Evolutionary conservation across 2,113 vertebrate genomes (phyloP), one percentile per base, ranked within the genome.

Genomic region (Macrotus californicus): DNA sequence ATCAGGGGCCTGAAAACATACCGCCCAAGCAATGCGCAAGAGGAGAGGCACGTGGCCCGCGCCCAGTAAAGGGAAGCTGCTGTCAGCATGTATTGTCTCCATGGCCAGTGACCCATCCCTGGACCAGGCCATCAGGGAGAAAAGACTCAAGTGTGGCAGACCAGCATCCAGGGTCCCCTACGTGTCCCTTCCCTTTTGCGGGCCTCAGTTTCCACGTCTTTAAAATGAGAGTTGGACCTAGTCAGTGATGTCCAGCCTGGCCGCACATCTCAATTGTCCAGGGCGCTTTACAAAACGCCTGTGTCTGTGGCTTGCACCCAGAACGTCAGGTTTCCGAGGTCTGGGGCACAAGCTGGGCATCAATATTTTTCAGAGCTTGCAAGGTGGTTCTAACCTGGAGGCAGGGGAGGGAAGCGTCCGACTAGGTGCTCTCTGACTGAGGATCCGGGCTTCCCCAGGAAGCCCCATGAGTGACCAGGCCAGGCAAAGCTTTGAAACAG

Each of bases 1-100:
- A 16, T 11, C 2, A 41, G 43, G 36, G n/a, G 72, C 64, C 41
- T 8, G n/a, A 3, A 21, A 1, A 1, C 3, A 8, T 2, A 0
- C 48, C 2, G 1, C 36, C 43, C 18, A 15, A 34, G 80, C 43
- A 11, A 22, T 26, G 11, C 19, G n/a, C 43, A 46, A 19, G 15
- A 41, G 39, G 34, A 24, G 34, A 59, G 52, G 46, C 77, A 24
- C 29, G 1, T 5, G 14, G 7, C 11, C 19, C 36, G 66, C 0
- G 34, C 69, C 29, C 80, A 11, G 48, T 3, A 12, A 54, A 13
- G 10, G 39, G 75, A 41, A 26, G 69, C 41, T 54, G 29, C 70
- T 43, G 7, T 21, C 41, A 29, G 39, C 70, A 34, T 29, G 56
- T n/a, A 14, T 31, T 52, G 15, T 87, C 76, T 31, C 2, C 56